Evolutionary conservation across 2,888 invertebrate species (phyloP), one percentile per base, ranked within the genome.

Genomic region (Tortrix viridana): DNA sequence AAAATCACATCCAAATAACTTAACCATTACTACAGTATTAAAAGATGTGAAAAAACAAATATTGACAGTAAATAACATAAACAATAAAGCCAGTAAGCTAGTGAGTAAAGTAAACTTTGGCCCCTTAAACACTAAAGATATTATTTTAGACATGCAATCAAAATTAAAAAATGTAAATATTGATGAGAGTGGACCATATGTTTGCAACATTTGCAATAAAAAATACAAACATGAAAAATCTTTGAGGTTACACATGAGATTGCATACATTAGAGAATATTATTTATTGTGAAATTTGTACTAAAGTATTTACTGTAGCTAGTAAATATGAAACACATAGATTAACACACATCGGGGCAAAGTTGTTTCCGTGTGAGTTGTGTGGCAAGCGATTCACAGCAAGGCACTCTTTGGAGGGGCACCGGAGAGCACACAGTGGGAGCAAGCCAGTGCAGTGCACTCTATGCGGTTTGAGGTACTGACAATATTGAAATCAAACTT

Each of bases 281-380:
- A 26, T 60, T 22, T 52, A n/a, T 0, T 69, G 69, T 37, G 58
- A 64, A 32, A 59, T 63, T 37, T 72, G 71, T 46, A 44, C 55
- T 0, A 68, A 66, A 57, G 66, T 53, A 58, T 74, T 69, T 47
- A 12, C 55, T 6, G 66, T 65, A 5, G 65, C 38, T 54, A 79
- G 79, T 23, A 79, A 82, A 0, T 67, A 83, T 6, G 81, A 81
- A 16, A 68, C 81, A 2, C 86, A 86, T 62, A 61, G 76, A 32
- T 67, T 84, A 4, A 81, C 80, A 3, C 85, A 86, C 57, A 82
- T 81, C 0, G 85, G 85, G 0, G 81, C 81, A 41, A 82, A 82
- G 61, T 81, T 81, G 0, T 81, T 77, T 61, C 60, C 71, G 0
- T 86, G 86, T 65, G 71, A 72, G 43, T 67, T 82, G 4, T 86